Percentiles rank a stretch among this genome's conserved stretches.
Evolutionary conservation across 2,888 invertebrate genomes (phyloP).

Genomic region (Amitus sp.): DNA sequence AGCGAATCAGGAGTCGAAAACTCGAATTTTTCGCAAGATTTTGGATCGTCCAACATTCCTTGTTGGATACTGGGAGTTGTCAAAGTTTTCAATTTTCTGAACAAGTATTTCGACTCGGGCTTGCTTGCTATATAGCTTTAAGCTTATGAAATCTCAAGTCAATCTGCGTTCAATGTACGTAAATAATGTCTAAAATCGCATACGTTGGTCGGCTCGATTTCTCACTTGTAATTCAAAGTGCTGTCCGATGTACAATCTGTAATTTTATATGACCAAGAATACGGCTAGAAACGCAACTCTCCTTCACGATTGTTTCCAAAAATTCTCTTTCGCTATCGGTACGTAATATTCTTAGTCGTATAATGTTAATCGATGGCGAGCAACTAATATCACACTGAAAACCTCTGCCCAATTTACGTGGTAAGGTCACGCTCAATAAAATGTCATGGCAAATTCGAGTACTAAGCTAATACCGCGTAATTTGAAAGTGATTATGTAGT

Average conservation of each 20-base stretch:
- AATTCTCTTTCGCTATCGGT: too few species aligned
- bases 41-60: too few species aligned
- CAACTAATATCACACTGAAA: conserved; percentile 38
- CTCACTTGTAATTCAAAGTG: conserved; percentile 16
- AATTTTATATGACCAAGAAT: conserved; percentile 18
- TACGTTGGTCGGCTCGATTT: conserved; percentile 52
- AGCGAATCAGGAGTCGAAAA: too few species aligned
- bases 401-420: conserved; percentile 59
- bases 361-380: conserved; percentile 23
- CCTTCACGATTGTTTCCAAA: conserved; percentile 10
- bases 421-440: conserved; percentile 62
- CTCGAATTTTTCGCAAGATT: too few species aligned
- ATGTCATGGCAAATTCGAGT: conserved; percentile 53
- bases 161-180: conserved; percentile 11
- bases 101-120: too few species aligned
- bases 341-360: conserved; percentile 19
- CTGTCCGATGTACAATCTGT: conserved; percentile 10
- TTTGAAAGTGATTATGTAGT: conserved; percentile 25
- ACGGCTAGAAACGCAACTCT: conserved; percentile 9
- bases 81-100: too few species aligned
- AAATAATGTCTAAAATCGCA: conserved; percentile 15
- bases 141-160: conserved; percentile 10
- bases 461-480: conserved; percentile 40
- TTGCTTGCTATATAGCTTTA: conserved; percentile 5
- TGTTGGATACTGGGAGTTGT: too few species aligned